Percentiles rank a stretch among this genome's conserved stretches.
Conservation (phyloP, 2,888 invertebrate genomes). For the Drosophila aldrichi region DNA sequence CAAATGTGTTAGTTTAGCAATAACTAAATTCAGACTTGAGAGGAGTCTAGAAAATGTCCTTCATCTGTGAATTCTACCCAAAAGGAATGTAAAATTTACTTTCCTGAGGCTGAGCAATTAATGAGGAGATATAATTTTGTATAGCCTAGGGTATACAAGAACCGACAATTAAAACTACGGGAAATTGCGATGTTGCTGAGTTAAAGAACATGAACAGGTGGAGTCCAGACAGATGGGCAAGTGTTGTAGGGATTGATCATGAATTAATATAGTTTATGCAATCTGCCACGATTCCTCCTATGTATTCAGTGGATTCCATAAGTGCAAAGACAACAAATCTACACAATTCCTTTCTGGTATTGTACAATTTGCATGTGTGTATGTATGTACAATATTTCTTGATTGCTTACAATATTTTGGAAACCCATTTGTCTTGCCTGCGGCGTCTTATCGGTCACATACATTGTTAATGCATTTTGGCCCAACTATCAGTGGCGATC, state of each 20-base stretch:
- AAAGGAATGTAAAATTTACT: no score
- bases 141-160: background rate
- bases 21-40: no score
- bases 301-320: background rate
- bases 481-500: slow-evolving; percentile 46
- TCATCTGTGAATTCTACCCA: no score
- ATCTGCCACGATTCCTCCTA: background rate
- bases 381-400: slow-evolving; percentile 4
- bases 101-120: no score
- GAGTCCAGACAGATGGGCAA: no score
- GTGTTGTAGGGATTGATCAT: no score
- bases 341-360: background rate
- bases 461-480: slow-evolving; percentile 40
- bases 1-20: no score
- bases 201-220: background rate
- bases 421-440: background rate
- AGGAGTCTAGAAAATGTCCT: no score
- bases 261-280: background rate
- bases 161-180: background rate
- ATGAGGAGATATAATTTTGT: no score
- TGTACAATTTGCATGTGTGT: background rate
- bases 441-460: slow-evolving; percentile 16
- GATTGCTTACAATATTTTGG: no score
- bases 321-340: background rate
- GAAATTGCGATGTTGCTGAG: background rate